Evolutionary conservation across 2,797 vertebrate genomes (phyloP).

Genomic region (Poeciliopsis turneri): DNA sequence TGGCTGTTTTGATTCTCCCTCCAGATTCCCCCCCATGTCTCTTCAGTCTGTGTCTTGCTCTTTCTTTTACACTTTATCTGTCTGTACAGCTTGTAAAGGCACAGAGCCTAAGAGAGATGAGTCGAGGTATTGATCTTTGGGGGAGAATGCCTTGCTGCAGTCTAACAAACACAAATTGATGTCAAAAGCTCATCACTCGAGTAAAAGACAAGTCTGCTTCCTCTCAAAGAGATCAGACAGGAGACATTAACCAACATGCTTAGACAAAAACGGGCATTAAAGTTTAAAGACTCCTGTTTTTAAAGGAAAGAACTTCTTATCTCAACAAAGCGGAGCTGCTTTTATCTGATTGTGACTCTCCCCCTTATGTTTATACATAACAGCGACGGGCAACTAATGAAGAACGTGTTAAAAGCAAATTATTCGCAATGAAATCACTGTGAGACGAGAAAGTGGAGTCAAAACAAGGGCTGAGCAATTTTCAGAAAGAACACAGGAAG

Average conservation of each 20-base stretch:
- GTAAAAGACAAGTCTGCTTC: conserved; percentile 62
- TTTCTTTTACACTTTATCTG: conserved; percentile 72
- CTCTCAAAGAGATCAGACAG: conserved; percentile 35
- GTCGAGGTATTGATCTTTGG: conserved; percentile 75
- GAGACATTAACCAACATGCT: conserved; percentile 52
- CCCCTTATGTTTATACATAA: conserved; percentile 4
- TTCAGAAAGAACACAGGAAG: conserved; percentile 26
- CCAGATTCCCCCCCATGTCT: conserved; percentile 44
- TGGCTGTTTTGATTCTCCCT: conserved; percentile 52
- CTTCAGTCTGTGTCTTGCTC: conserved; percentile 46
- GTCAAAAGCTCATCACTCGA: conserved; percentile 70
- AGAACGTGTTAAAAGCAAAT: neutral
- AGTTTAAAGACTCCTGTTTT: conserved; percentile 42
- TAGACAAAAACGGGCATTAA: conserved; percentile 49
- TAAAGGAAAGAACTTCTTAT: conserved; percentile 23
- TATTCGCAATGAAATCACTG: conserved; percentile 30
- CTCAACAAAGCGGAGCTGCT: conserved; percentile 10
- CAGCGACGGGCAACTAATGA: conserved; percentile 4
- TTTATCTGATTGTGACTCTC: conserved; percentile 27
- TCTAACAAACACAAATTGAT: conserved; percentile 74
- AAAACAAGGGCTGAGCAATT: conserved; percentile 30
- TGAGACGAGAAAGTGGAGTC: conserved; percentile 25
- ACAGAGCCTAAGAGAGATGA: conserved; percentile 68
- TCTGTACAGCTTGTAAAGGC: conserved; percentile 75
- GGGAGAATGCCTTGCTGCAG: conserved; percentile 55